Percentiles rank a stretch among this genome's conserved stretches.
Evolutionary conservation across 2,113 vertebrate species (phyloP).

Genomic region (Spea multiplicata): DNA sequence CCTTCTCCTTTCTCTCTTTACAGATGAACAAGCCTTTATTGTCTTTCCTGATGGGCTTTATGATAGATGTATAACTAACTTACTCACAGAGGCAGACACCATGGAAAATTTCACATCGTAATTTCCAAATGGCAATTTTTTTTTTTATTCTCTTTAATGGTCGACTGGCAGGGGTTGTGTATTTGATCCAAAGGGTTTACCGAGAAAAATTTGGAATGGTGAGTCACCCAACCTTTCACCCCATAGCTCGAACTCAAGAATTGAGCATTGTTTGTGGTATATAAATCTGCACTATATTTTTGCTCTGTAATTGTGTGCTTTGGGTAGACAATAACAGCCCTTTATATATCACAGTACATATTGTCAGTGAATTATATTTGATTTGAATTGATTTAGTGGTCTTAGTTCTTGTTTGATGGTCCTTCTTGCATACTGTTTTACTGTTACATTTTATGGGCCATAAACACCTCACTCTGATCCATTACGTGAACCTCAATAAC

Average conservation of each 20-base stretch:
- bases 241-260: constrained; percentile 39
- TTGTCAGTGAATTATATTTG: constrained; percentile 26
- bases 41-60: neutral
- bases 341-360: constrained; percentile 33
- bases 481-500: constrained; percentile 36
- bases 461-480: constrained; percentile 44
- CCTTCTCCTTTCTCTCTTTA: too few species aligned
- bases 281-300: constrained; percentile 38
- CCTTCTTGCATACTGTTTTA: constrained; percentile 38
- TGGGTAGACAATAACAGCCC: constrained; percentile 35
- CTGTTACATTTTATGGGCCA: constrained; percentile 40
- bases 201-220: constrained; percentile 32
- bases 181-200: constrained; percentile 17
- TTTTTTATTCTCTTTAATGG: constrained; percentile 16
- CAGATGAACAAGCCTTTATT: neutral
- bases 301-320: constrained; percentile 40
- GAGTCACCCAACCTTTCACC: constrained; percentile 42
- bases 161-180: constrained; percentile 8
- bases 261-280: constrained; percentile 28
- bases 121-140: constrained; percentile 7
- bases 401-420: constrained; percentile 39
- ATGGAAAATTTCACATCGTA: neutral
- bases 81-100: constrained; percentile 9
- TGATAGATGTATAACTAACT: constrained; percentile 3
- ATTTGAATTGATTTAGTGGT: constrained; percentile 40